Evolutionary conservation across 2,113 vertebrate species (phyloP), one percentile per base, ranked within the genome.

Genomic region (Sander vitreus): DNA sequence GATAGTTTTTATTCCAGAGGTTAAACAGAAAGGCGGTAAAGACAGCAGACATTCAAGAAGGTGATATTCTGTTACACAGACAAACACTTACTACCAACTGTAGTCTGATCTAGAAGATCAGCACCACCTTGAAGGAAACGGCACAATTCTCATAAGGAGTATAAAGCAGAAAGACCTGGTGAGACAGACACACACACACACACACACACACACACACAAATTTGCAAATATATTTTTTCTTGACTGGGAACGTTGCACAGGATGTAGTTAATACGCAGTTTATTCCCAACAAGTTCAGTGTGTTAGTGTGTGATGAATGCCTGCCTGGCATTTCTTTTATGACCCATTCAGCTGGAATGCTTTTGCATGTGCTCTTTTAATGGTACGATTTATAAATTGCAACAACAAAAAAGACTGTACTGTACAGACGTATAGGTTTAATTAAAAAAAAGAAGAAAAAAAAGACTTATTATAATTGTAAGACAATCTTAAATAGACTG

Each of bases 1-100:
- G 55, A 66, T 85, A 54, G 58, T 48, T 88, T 93, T 94, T 92
- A 92, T 94, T 94, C 78, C 77, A 91, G 85, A 87, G 60, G 79
- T 80, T 80, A 78, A 92, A 92, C 88, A 84, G 76, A 88, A 66
- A 91, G 74, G 57, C 27, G 71, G 54, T 82, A 62, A 87, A 80
- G 91, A 92, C 90, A 91, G 84, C 86, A 91, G 82, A 91, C 89
- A 88, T 81, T 88, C 58, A 89, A 85, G 78, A 87, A 80, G 82
- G 47, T 75, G 80, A 86, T 67, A 72, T n/a, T 84, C 19, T 39
- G 39, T 19, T 69, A 83, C 90, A 92, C 66, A 70, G 87, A 91
- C 80, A 84, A 86, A 88, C 73, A 88, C 76, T 59, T 13, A 68
- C 50, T 15, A 69, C 67, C 6, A 81, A 70, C 58, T 57, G 51